Percentiles rank a stretch among this genome's conserved stretches.
phyloP scores from a whole-genome alignment of 2,888 invertebrate species.

The Acleris laterana region DNA sequence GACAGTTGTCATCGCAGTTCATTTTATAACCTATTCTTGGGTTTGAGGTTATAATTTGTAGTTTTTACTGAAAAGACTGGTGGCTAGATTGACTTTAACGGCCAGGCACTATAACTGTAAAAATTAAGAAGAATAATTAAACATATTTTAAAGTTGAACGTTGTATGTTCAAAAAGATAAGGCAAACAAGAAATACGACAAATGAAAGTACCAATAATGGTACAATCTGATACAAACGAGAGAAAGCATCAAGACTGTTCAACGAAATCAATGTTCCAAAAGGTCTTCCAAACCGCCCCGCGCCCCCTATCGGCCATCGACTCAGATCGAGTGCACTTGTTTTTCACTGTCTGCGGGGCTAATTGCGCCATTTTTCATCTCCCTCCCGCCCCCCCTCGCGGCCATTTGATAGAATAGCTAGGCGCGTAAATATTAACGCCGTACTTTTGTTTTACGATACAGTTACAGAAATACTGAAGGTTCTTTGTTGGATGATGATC shows the following conservation, averaged over 20 bases:
- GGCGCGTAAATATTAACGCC: conserved; percentile 35
- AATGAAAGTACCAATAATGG: too few relatives aligned
- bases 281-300: background rate
- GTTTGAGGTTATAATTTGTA: too few relatives aligned
- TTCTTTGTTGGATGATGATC: background rate
- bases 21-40: too few relatives aligned
- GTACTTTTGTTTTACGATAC: conserved; percentile 36
- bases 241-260: background rate
- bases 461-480: conserved; percentile 1
- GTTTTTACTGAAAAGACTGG: too few relatives aligned
- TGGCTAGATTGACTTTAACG: too few relatives aligned
- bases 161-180: too few relatives aligned
- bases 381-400: conserved; percentile 48
- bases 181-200: too few relatives aligned
- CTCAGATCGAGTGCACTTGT: conserved; percentile 81
- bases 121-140: too few relatives aligned
- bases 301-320: conserved; percentile 38
- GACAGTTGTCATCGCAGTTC: too few relatives aligned
- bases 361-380: conserved; percentile 83
- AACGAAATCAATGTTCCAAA: background rate
- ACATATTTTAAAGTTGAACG: too few relatives aligned
- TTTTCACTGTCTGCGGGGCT: conserved; percentile 82
- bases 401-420: conserved; percentile 40
- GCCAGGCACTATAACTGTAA: too few relatives aligned
- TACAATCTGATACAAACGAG: background rate